Base-by-base conservation (phyloP, 2,888 invertebrate genomes). In the Phragmatobia fuliginosa region DNA sequence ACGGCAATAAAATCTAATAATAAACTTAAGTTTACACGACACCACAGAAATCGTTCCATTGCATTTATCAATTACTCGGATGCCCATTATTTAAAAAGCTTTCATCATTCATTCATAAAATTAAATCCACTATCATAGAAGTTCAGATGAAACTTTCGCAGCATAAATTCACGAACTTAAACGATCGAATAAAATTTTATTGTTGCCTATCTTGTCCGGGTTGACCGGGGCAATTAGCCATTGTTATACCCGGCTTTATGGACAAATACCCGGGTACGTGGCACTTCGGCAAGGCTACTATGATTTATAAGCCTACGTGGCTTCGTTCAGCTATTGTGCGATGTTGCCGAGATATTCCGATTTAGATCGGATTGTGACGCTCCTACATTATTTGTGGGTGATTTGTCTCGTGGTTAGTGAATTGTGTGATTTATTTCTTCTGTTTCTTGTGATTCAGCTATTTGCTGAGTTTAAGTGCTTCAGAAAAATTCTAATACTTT, bases 211-310 rank as follows among this genome's bases (percentile, higher is more conserved):
- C 86, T 85, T 85, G 82, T 82, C 78, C 76, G 74, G 77, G 80
- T 71, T 81, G 81, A 78, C 78, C 79, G 79, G 78, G 76, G 83
- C 87, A 87, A 88, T 88, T 87, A 87, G 84, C 85, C 83, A 83
- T 85, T 87, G 87, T 85, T 85, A 80, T 81, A 75, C 75, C 79
- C 75, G 80, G 81, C 80, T 84, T 87, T 84, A 85, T 83, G 80
- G 82, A 80, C 77, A 82, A 83, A 82, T 79, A 80, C 79, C 79
- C 80, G 81, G 80, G 81, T 78, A 77, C 79, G 78, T 80, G 79
- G 77, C 80, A 78, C 81, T 84, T 81, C 73, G 80, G 78, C 69
- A 74, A 78, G 80, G 74, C 76, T 73, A 73, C 77, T 70, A 78
- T 80, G 85, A 84, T 84, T 84, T 84, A 84, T 84, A 67, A 74